Evolutionary conservation across 2,113 vertebrate genomes (phyloP), one percentile per base, ranked within the genome.

Genomic region (Coptodon bakossiorum): DNA sequence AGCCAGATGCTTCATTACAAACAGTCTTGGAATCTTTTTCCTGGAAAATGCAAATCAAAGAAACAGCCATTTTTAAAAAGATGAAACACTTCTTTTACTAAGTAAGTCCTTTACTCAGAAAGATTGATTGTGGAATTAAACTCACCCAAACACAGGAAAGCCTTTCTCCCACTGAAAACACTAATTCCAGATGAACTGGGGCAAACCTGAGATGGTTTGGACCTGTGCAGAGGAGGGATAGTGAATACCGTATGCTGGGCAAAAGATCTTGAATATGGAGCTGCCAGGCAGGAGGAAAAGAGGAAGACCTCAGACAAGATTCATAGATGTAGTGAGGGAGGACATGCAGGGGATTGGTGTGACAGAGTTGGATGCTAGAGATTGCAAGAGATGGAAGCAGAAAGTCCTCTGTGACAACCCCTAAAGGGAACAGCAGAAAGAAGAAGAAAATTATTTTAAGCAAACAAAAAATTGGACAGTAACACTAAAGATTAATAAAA

Each of bases 111-210:
- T 83, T 84, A 34, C 45, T 68, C 83, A 8, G 19, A 83, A 76
- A 45, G 52, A 78, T 81, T 88, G 68, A 82, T 68, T 36, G 89
- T 78, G 66, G 88, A 85, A 89, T 86, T 71, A 81, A 82, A 87
- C 31, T 86, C n/a, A 79, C n/a, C 76, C 71, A 92, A 95, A 93
- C 90, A 92, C 45, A 88, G 90, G 91, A 93, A 94, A 34, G 7
- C 34, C 2, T 34, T 34, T 34, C 34, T 34, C 34, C 7, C 7
- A 34, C 7, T 34, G 34, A 34, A 34, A 34, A 34, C 34, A 9
- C 36, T 36, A 9, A 8, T 9, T 36, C 36, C 9, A 36, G 36
- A 36, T 36, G 36, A 36, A 36, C 9, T 36, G 36, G 36, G 36
- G 36, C 8, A 38, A 6, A 14, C 12, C 43, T 14, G 13, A 45